Base-by-base conservation (phyloP, 2,113 vertebrate species). In the Philantomba maxwellii region DNA sequence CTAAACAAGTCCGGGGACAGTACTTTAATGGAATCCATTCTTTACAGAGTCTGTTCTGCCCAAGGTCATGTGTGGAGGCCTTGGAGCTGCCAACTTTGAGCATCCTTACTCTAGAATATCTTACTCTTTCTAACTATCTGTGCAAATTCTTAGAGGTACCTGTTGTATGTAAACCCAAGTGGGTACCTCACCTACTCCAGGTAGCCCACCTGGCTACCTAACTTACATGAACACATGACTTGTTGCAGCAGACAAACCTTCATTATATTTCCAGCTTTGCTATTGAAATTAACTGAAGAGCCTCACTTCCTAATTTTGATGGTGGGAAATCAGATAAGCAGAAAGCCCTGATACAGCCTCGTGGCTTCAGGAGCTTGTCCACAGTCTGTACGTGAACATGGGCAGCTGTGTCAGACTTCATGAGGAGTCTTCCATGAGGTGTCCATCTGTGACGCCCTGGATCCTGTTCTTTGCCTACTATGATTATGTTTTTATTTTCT, bases 401-500 rank as follows among this genome's bases (percentile, higher is more conserved):
- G 1, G 14, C 14, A 15, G 13, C 60, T 45, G 11, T 3, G 33
- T 33, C 17, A 30, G 14, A 11, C 2, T 55, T 75, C 3, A 1
- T 2, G 26, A n/a, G 6, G 10, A 28, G 21, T 21, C 12, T n/a
- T n/a, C 77, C 17, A 0, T 0, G 39, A 39, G 45, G 8, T 36
- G 6, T 3, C 10, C 0, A 1, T n/a, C 33, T 4, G 12, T 6
- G 0, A 13, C 2, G 10, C 6, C 17, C 4, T 43, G 39, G 28
- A 2, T 75, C 9, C 36, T 87, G 9, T 17, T 30, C 7, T 78
- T n/a, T 73, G 33, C n/a, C 75, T 57, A 77, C 6, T 21, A 4
- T 26, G 12, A 15, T 25, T n/a, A 43, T 0, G 2, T 2, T 36
- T 84, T 80, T 55, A 12, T 83, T 73, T 87, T 80, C n/a, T 83